phyloP scores from a whole-genome alignment of 2,888 invertebrate genomes.

The Ormia ochracea region DNA sequence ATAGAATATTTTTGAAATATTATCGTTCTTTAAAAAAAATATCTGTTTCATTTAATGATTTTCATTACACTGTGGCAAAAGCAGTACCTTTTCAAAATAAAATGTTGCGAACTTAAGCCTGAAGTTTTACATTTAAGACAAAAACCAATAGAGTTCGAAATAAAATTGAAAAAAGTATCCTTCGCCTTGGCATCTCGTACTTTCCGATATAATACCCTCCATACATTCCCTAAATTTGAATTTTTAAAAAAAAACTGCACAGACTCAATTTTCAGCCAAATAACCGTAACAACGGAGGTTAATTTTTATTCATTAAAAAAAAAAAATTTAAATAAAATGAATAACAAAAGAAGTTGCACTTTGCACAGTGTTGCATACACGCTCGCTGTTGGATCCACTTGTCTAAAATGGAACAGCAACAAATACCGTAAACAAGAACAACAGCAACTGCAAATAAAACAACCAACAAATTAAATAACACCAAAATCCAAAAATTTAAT shows the following conservation, averaged over 20 bases:
- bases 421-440: too few relatives aligned
- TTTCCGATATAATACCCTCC: too few relatives aligned
- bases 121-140: too few relatives aligned
- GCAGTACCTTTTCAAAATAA: too few relatives aligned
- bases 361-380: slow-evolving; percentile 38
- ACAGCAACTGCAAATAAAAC: slow-evolving; percentile 35
- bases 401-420: not conserved
- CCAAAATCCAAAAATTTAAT: slow-evolving; percentile 61
- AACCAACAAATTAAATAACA: slow-evolving; percentile 58
- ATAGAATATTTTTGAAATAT: too few relatives aligned
- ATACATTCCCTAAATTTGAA: not conserved
- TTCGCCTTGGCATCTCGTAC: too few relatives aligned
- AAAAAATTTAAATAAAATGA: not conserved
- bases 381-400: slow-evolving; percentile 1
- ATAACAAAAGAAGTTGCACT: not conserved
- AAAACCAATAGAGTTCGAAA: too few relatives aligned
- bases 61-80: too few relatives aligned
- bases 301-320: not conserved
- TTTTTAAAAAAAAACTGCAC: not conserved
- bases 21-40: too few relatives aligned
- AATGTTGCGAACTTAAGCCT: too few relatives aligned
- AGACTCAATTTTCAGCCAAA: slow-evolving; percentile 2
- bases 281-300: slow-evolving; percentile 2
- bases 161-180: too few relatives aligned
- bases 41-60: too few relatives aligned